Conservation (phyloP, 2,797 vertebrate species). For the Parambassis ranga region DNA sequence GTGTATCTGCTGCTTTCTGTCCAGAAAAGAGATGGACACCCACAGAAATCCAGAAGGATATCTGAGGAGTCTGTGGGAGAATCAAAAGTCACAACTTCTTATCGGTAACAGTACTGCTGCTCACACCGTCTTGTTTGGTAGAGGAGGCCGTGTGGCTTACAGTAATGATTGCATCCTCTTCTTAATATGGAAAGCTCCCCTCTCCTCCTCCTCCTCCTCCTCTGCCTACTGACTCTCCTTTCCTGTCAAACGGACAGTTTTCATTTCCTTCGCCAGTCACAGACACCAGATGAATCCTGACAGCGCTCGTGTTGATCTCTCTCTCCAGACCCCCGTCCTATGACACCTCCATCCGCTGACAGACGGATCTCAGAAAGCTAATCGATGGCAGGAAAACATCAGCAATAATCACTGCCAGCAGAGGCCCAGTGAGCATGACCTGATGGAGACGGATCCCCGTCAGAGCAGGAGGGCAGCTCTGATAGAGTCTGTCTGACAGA, state of each 20-base stretch:
- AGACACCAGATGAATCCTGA: constrained; percentile 31
- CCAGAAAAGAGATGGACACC: too few species aligned
- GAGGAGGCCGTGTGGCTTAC: too few species aligned
- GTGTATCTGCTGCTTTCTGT: too few species aligned
- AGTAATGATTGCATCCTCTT: too few species aligned
- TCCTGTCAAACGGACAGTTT: constrained; percentile 36
- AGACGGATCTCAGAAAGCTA: constrained; percentile 51
- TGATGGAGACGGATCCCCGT: constrained; percentile 45
- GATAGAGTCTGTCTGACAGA: constrained; percentile 37
- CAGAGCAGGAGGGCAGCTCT: constrained; percentile 26
- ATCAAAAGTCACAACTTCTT: too few species aligned
- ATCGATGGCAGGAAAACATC: constrained; percentile 62
- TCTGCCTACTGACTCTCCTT: background rate
- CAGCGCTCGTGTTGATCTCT: constrained; percentile 45
- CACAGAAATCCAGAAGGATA: too few species aligned
- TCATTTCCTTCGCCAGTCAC: constrained; percentile 43
- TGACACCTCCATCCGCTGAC: constrained; percentile 16
- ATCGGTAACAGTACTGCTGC: too few species aligned
- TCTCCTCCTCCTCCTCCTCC: constrained; percentile 13
- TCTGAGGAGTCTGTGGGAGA: too few species aligned
- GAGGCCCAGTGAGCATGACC: constrained; percentile 20
- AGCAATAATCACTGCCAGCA: constrained; percentile 51
- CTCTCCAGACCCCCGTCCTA: constrained; percentile 16
- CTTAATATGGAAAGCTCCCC: constrained; percentile 52
- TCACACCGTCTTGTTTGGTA: too few species aligned